phyloP scores from a whole-genome alignment of 2,797 vertebrate species.

The Hybognathus amarus region DNA sequence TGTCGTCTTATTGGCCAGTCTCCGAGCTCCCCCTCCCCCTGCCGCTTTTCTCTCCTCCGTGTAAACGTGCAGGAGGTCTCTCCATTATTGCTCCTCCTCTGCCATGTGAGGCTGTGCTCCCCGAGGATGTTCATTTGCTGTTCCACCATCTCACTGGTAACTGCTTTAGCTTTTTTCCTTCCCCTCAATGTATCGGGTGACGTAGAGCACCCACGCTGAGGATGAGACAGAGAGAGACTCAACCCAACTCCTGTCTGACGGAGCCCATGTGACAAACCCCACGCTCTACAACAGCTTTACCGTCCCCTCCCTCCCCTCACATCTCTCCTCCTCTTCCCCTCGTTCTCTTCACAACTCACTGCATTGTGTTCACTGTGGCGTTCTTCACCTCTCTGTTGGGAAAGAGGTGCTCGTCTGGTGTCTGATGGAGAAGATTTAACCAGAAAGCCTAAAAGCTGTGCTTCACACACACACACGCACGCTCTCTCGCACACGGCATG shows the following conservation, averaged over 20 bases:
- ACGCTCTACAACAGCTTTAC: constrained; percentile 65
- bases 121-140: constrained; percentile 26
- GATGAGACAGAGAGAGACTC: constrained; percentile 40
- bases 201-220: constrained; percentile 51
- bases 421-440: constrained; percentile 25
- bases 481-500: constrained; percentile 43
- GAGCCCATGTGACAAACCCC: constrained; percentile 70
- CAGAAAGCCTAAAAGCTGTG: not conserved
- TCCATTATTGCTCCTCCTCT: constrained; percentile 47
- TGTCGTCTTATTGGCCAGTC: constrained; percentile 41
- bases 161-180: constrained; percentile 11
- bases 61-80: constrained; percentile 48
- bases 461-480: not conserved
- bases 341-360: constrained; percentile 35
- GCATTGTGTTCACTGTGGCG: constrained; percentile 11
- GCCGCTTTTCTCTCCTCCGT: constrained; percentile 40
- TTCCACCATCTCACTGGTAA: constrained; percentile 9
- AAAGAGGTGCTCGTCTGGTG: constrained; percentile 17
- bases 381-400: constrained; percentile 34
- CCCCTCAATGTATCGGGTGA: constrained; percentile 59
- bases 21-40: constrained; percentile 28
- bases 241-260: constrained; percentile 46
- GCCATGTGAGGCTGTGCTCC: constrained; percentile 20
- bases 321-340: constrained; percentile 46
- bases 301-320: constrained; percentile 46